Evolutionary conservation across 2,797 vertebrate species (phyloP).

Genomic region (Sebastes trivittatus): DNA sequence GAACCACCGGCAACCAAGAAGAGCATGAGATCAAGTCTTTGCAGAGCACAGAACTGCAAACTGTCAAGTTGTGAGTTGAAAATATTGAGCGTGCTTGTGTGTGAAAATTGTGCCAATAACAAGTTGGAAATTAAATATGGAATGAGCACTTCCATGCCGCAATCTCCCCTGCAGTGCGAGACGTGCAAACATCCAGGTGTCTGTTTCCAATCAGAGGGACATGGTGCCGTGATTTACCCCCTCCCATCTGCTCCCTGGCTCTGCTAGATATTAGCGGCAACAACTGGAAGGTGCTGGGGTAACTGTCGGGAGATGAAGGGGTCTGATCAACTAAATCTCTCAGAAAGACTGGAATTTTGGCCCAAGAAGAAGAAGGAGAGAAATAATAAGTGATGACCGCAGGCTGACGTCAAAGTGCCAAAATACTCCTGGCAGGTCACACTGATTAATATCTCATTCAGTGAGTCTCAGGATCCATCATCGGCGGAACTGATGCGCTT

Average conservation of each 20-base stretch:
- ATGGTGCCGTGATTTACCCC: neutral
- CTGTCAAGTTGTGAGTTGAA: neutral
- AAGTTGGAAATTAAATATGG: conserved; percentile 10
- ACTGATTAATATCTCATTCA: conserved; percentile 42
- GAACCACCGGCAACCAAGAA: neutral
- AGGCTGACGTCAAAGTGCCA: conserved; percentile 31
- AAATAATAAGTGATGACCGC: conserved; percentile 27
- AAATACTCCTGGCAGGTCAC: conserved; percentile 27
- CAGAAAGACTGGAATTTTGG: conserved; percentile 11
- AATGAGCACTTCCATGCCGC: neutral
- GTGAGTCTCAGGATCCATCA: conserved; percentile 17
- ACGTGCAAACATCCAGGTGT: conserved; percentile 29
- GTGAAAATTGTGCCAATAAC: neutral
- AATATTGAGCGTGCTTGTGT: neutral
- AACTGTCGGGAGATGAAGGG: conserved; percentile 19
- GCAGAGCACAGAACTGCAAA: neutral
- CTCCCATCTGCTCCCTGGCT: neutral
- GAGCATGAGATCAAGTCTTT: neutral
- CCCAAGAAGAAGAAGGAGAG: neutral
- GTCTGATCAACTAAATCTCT: conserved; percentile 18
- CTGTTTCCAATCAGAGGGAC: conserved; percentile 58
- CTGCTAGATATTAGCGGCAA: conserved; percentile 8
- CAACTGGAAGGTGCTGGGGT: conserved; percentile 26
- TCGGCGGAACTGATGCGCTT: conserved; percentile 28
- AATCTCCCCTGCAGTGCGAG: neutral